Evolutionary conservation across 2,888 invertebrate genomes (phyloP), one percentile per base, ranked within the genome.

Genomic region (Athripsodes cinereus): DNA sequence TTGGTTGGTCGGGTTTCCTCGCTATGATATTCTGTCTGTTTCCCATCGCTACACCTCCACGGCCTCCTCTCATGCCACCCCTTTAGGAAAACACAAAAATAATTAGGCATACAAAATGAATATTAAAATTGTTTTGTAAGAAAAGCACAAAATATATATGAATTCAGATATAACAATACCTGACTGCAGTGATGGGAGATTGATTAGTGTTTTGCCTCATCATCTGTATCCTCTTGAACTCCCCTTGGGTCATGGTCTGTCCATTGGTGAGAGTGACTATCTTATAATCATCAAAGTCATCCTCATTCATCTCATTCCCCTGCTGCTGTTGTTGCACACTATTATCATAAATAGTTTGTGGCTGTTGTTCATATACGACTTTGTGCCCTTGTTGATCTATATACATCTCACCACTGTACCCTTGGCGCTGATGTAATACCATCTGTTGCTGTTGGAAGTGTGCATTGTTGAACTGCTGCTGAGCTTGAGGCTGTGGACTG

Each of bases 231-330:
- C 74, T 69, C 66, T 73, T 76, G 60, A 74, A 77, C 51, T 79
- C 79, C 0, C 74, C 76, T n/a, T 76, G 64, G 5, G 77, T 73
- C 31, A 79, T 73, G 58, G 74, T 70, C 63, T 78, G 78, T 3
- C 78, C 78, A 59, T 72, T 77, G 1, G 67, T 67, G 50, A 78
- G 64, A 1, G 76, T 73, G 21, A 79, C 68, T 56, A 77, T 66
- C 63, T 75, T 76, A 47, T 74, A 66, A 58, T 77, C 76, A 35
- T 79, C 78, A 18, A 78, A 76, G 21, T 69, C 63, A 20, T 69
- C 67, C 21, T 76, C 75, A 0, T 72, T 68, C 3, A 26, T 10
- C 3, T 26, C 26, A 26, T 10, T 10, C 10, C 5, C 3, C 26
- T 26, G 26, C 26, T 26, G 26, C 10, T 40, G 40, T 16, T 40